phyloP scores from a whole-genome alignment of 2,888 invertebrate species.

The Notodonta dromedarius region DNA sequence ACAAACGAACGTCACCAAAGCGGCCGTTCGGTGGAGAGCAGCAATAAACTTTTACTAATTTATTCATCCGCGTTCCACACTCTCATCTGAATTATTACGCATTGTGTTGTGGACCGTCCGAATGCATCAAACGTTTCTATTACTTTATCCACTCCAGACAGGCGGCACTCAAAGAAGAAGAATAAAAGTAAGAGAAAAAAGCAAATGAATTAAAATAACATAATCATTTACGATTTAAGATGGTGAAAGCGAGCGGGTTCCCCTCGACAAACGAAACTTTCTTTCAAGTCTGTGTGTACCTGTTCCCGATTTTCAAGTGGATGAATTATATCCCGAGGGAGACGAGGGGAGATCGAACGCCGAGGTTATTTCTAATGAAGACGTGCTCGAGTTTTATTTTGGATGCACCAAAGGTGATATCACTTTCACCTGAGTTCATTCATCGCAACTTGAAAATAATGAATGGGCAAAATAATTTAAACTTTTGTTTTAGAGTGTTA shows the following conservation, averaged over 20 bases:
- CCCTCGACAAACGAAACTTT: slow-evolving; percentile 80
- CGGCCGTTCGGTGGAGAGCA: slow-evolving; percentile 42
- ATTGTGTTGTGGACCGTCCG: slow-evolving; percentile 41
- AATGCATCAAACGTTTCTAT: slow-evolving; percentile 56
- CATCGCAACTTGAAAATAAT: slow-evolving; percentile 21
- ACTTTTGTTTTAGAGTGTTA: slow-evolving; percentile 20
- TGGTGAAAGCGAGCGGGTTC: slow-evolving; percentile 69
- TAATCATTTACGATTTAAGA: slow-evolving; percentile 81
- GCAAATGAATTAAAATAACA: slow-evolving; percentile 83
- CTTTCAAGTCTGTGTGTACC: slow-evolving; percentile 81
- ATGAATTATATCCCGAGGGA: slow-evolving; percentile 81
- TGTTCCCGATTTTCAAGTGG: slow-evolving; percentile 81
- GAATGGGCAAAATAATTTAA: background rate
- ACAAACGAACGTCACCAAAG: slow-evolving; percentile 29
- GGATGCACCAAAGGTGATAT: slow-evolving; percentile 66
- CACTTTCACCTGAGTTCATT: slow-evolving; percentile 65
- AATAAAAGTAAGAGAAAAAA: slow-evolving; percentile 73
- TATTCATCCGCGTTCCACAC: slow-evolving; percentile 53
- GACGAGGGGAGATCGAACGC: slow-evolving; percentile 67
- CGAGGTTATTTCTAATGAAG: slow-evolving; percentile 76
- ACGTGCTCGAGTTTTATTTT: slow-evolving; percentile 74
- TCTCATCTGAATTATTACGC: slow-evolving; percentile 43
- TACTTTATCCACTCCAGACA: slow-evolving; percentile 73
- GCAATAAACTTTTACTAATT: slow-evolving; percentile 55
- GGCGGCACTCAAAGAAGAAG: slow-evolving; percentile 76